Percentiles rank a stretch among this genome's conserved stretches.
Conservation (phyloP, 2,888 invertebrate species). For the Hipparchia sbordonii region DNA sequence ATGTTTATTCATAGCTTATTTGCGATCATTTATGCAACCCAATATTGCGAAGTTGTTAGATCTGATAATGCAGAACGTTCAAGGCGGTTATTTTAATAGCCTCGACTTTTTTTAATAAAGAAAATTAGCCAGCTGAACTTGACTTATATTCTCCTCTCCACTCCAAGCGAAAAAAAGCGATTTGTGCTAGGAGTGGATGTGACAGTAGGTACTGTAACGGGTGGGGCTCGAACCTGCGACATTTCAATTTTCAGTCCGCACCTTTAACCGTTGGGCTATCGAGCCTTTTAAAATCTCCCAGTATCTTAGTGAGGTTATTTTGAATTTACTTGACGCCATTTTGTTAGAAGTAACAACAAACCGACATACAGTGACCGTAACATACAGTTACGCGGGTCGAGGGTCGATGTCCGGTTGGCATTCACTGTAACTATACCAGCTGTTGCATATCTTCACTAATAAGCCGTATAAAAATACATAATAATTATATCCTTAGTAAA, state of each 20-base stretch:
- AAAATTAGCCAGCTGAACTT: too few species aligned
- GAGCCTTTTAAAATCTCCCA: not conserved
- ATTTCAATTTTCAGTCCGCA: too few species aligned
- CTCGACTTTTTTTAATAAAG: not conserved
- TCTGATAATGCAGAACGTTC: slow-evolving; percentile 8
- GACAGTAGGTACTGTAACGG: too few species aligned
- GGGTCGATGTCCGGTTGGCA: slow-evolving; percentile 29
- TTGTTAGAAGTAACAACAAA: slow-evolving; percentile 12
- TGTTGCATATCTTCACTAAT: slow-evolving; percentile 24
- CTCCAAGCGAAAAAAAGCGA: too few species aligned
- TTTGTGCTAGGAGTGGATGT: too few species aligned
- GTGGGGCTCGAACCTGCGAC: too few species aligned
- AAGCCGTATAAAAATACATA: not conserved
- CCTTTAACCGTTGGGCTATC: too few species aligned
- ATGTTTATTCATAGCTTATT: slow-evolving; percentile 50
- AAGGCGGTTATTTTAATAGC: slow-evolving; percentile 6
- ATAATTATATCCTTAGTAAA: too few species aligned
- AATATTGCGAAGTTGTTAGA: slow-evolving; percentile 33
- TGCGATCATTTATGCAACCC: slow-evolving; percentile 40
- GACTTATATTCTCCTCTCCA: too few species aligned
- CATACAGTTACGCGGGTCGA: slow-evolving; percentile 59
- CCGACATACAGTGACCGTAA: slow-evolving; percentile 15
- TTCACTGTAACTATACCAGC: slow-evolving; percentile 31
- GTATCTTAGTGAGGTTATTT: too few species aligned
- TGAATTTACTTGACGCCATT: too few species aligned